Conservation (phyloP, 1,140 invertebrate genomes). For the Penaeus japonicus region DNA sequence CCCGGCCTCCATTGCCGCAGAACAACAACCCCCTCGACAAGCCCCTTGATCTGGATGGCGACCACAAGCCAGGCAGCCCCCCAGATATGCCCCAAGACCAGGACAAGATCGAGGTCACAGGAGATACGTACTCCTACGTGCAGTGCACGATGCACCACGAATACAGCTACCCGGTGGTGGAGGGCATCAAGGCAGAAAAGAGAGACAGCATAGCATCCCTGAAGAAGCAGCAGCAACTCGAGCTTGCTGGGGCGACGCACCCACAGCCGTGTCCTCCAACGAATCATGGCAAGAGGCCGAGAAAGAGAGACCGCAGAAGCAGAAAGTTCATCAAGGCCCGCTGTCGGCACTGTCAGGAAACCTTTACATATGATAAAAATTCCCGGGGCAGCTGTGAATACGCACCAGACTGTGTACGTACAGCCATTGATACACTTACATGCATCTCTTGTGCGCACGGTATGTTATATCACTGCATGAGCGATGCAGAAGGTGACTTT, state of each 20-base stretch:
- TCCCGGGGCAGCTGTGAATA: constrained; percentile 84
- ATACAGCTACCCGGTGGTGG: constrained; percentile 81
- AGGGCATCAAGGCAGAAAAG: constrained; percentile 63
- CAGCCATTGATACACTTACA: constrained; percentile 81
- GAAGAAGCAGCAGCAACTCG: constrained; percentile 55
- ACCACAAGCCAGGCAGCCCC: constrained; percentile 25
- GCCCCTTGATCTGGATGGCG: constrained; percentile 40
- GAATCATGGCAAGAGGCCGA: constrained; percentile 63
- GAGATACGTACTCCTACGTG: constrained; percentile 83
- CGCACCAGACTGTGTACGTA: constrained; percentile 83
- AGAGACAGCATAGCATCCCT: constrained; percentile 52
- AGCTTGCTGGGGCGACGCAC: constrained; percentile 44
- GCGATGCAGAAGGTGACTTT: constrained; percentile 78
- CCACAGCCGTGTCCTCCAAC: constrained; percentile 26
- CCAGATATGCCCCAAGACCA: constrained; percentile 49
- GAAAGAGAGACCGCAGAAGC: constrained; percentile 63
- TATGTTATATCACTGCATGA: constrained; percentile 92
- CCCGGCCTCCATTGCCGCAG: constrained; percentile 47
- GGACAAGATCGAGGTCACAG: constrained; percentile 59
- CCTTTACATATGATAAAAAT: constrained; percentile 78
- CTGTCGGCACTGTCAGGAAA: constrained; percentile 67
- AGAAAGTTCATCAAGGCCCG: constrained; percentile 50
- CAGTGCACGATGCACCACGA: constrained; percentile 78
- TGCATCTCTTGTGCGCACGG: constrained; percentile 87
- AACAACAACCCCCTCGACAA: constrained; percentile 53